Base-by-base conservation (phyloP, 2,797 vertebrate species). In the Oreortyx pictus region DNA sequence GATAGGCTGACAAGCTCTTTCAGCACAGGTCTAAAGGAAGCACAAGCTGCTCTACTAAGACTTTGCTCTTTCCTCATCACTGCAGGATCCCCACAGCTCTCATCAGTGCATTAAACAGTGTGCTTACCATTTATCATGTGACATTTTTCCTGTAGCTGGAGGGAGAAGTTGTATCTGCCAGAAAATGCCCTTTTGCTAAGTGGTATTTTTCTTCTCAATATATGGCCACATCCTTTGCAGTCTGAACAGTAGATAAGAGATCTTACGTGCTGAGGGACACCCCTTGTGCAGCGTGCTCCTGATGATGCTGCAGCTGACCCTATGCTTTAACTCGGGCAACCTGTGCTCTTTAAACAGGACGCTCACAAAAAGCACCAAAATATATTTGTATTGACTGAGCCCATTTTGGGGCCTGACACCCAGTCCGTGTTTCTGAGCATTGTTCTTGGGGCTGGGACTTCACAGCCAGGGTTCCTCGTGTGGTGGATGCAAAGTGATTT, bases 81-180 rank as follows among this genome's bases (percentile, higher is more conserved):
- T 43, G 41, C 71, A 81, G 65, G 81, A 50, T 56, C 72, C 56
- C 44, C 73, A 33, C 72, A 73, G 29, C 56, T 77, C 86, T 57
- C 82, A 46, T 60, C 67, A 82, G 39, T 11, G 39, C 12, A 47
- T 70, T 75, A 70, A 59, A 29, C 35, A 73, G 78, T 4, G 0
- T 22, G 52, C 44, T 87, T 73, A 61, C 49, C 49, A 74, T 82
- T 68, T 68, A 47, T 64, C 82, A 59, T 33, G 50, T 18, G 72
- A 37, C 61, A 27, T 47, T 82, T 73, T 73, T 22, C 78, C 35
- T 78, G 31, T 73, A 75, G 85, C 80, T 88, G 57, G 39, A 88
- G 33, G 74, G 50, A 75, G 64, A 70, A 79, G 85, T 17, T 59
- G 33, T 52, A 86, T 64, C 77, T 68, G 50, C 49, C 50, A 74